Evolutionary conservation across 2,797 vertebrate species (phyloP).

Genomic region (Hypotaenidia okinawae): DNA sequence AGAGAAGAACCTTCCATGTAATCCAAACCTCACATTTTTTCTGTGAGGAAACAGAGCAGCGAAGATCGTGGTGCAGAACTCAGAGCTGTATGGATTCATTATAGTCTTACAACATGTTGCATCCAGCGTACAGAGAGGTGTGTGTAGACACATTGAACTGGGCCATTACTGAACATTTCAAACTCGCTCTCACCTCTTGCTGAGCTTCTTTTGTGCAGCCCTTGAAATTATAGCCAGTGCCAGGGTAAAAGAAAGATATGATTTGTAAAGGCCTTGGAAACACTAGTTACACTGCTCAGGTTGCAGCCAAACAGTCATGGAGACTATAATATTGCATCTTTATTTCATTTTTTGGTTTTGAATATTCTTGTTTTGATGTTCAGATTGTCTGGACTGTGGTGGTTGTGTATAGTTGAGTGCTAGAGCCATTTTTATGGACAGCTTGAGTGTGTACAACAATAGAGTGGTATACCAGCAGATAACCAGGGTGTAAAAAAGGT

Average conservation of each 20-base stretch:
- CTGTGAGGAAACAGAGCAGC: background rate
- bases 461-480: background rate
- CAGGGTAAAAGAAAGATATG: background rate
- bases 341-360: background rate
- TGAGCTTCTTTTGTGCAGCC: background rate
- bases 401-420: background rate
- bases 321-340: background rate
- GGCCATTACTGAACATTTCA: background rate
- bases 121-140: rapidly evolving
- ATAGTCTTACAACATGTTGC: too few species aligned
- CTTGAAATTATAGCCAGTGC: background rate
- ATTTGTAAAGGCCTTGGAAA: background rate
- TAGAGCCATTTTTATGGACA: background rate
- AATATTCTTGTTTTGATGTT: background rate
- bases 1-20: background rate
- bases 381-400: background rate
- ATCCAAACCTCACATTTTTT: background rate
- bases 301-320: background rate
- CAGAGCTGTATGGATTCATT: background rate
- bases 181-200: background rate
- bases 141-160: background rate
- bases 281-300: background rate
- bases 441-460: background rate
- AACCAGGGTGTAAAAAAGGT: background rate
- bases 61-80: background rate